These are phyloP conservation scores for Fopius arisanus DNA, from an alignment of 1,140 invertebrate species.

Conservation along the genomic window DNA sequence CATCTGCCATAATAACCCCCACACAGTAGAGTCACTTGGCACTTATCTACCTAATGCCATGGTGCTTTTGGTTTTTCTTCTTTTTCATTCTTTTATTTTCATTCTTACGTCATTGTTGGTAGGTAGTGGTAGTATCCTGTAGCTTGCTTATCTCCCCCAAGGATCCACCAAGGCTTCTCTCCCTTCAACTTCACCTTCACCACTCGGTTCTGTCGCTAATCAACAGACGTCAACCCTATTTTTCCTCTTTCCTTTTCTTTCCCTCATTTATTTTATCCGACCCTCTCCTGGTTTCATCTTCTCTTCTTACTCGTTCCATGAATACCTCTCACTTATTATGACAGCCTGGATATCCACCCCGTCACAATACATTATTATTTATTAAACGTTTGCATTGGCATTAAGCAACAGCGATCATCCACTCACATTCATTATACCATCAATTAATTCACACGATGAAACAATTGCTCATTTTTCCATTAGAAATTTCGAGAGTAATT, in stretches of 20 bases:
- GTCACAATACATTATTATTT: no score
- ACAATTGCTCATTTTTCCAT: no score
- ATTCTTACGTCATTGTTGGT: neutral
- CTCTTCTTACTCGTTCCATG: neutral
- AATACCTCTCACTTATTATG: constrained; percentile 30
- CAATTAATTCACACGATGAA: no score
- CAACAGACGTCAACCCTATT: constrained; percentile 21
- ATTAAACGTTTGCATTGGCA: no score
- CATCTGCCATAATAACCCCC: constrained; percentile 5
- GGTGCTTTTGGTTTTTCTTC: constrained; percentile 29
- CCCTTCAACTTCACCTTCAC: neutral
- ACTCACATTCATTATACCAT: no score
- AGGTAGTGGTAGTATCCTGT: constrained; percentile 15
- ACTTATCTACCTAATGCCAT: constrained; percentile 32
- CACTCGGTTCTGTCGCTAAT: constrained; percentile 15
- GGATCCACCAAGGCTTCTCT: constrained; percentile 21
- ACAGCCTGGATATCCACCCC: neutral
- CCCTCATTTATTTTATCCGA: neutral
- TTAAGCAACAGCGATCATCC: no score
- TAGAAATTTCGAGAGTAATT: no score
- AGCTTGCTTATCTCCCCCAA: constrained; percentile 27
- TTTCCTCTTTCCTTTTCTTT: neutral
- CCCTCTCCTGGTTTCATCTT: neutral
- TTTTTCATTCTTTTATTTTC: no score
- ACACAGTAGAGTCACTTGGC: constrained; percentile 8